phyloP scores from a whole-genome alignment of 2,113 vertebrate species.

The Alethe diademata region DNA sequence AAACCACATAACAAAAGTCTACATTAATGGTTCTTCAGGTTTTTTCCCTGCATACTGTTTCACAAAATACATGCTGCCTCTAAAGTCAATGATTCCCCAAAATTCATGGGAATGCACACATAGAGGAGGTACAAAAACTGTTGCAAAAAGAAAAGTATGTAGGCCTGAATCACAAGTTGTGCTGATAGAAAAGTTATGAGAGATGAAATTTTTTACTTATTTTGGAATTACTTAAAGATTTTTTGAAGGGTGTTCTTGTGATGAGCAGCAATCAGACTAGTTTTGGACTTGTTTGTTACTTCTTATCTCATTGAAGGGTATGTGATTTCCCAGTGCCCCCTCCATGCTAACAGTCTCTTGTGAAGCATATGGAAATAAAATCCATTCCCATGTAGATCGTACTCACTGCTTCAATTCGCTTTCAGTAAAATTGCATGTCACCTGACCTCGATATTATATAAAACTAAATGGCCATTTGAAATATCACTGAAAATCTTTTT shows the following conservation, averaged over 20 bases:
- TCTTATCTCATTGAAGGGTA: background rate
- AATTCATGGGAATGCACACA: background rate
- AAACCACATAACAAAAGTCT: background rate
- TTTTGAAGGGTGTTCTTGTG: background rate
- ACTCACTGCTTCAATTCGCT: background rate
- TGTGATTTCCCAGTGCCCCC: background rate
- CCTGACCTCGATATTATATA: background rate
- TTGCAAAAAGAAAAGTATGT: background rate
- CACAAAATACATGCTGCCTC: background rate
- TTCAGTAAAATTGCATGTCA: slow-evolving; percentile 1
- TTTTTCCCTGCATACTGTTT: background rate
- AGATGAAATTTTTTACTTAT: background rate
- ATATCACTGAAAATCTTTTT: background rate
- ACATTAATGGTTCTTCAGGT: background rate
- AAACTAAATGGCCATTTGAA: background rate
- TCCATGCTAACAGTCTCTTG: background rate
- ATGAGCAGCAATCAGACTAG: background rate
- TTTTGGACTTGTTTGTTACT: background rate
- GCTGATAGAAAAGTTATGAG: background rate
- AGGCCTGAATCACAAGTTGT: background rate
- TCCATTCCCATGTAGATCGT: background rate
- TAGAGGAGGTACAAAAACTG: background rate
- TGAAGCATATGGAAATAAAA: background rate
- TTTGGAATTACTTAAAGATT: background rate
- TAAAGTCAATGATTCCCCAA: background rate